phyloP scores from a whole-genome alignment of 2,113 vertebrate species.

The Puffinus mauretanicus region DNA sequence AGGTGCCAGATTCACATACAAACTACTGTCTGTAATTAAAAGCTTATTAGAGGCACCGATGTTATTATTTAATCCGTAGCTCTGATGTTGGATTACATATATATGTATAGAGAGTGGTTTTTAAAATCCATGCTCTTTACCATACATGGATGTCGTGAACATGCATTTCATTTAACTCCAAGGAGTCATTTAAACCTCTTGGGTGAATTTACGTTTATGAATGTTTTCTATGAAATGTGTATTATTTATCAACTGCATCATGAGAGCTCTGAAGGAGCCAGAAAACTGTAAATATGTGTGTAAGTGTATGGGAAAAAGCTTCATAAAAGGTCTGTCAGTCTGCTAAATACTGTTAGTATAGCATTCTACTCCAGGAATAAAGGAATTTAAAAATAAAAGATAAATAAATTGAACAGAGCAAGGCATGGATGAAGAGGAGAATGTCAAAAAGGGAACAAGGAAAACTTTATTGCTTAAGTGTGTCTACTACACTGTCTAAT shows the following conservation, averaged over 20 bases:
- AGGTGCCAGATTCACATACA: neutral
- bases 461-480: neutral
- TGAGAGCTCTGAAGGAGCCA: neutral
- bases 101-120: conserved; percentile 10
- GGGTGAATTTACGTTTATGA: conserved; percentile 61
- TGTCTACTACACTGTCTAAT: neutral
- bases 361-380: neutral
- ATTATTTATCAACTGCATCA: conserved; percentile 34
- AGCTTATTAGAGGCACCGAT: neutral
- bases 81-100: conserved; percentile 27
- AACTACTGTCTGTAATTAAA: conserved; percentile 47
- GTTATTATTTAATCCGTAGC: conserved; percentile 48
- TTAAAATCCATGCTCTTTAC: conserved; percentile 47
- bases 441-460: neutral
- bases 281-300: neutral
- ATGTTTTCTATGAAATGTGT: conserved; percentile 45
- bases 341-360: neutral
- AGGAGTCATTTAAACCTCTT: conserved; percentile 59
- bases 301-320: neutral
- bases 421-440: neutral
- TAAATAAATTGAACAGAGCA: neutral
- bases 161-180: conserved; percentile 56
- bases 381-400: neutral
- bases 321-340: neutral
- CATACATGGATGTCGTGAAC: conserved; percentile 37